A percentile compares a stretch with the other conserved stretches of the same genome.
phyloP scores from a whole-genome alignment of 1,140 invertebrate genomes.

The Drosophila cardini region DNA sequence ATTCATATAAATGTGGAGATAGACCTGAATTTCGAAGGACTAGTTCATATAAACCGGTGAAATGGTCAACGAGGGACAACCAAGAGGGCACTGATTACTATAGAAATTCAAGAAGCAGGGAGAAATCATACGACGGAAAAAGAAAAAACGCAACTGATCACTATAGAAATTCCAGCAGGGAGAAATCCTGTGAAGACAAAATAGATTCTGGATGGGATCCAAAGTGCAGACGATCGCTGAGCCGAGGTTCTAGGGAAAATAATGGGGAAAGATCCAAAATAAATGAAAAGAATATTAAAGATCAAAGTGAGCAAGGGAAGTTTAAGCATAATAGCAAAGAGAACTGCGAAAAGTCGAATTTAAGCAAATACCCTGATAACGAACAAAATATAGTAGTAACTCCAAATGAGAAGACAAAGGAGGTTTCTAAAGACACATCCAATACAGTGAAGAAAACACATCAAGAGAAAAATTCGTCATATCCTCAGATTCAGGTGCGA shows the following conservation, averaged over 20 bases:
- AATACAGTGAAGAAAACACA: background rate
- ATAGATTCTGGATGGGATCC: background rate
- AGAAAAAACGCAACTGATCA: background rate
- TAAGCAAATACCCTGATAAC: background rate
- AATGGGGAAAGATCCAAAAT: background rate
- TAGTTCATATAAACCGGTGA: background rate
- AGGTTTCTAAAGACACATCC: background rate
- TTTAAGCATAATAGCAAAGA: background rate
- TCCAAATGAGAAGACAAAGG: background rate
- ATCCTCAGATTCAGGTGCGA: conserved; percentile 64
- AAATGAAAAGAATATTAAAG: background rate
- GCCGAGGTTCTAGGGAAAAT: background rate
- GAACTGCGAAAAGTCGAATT: background rate
- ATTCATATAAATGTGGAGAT: conserved; percentile 5
- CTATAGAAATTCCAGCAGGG: background rate
- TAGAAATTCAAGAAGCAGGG: conserved; percentile 11
- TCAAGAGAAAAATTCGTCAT: background rate
- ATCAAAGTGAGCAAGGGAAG: background rate
- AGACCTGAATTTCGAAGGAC: background rate
- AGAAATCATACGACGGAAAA: background rate
- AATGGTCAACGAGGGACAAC: background rate
- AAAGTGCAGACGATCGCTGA: background rate
- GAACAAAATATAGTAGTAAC: background rate
- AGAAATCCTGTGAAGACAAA: background rate
- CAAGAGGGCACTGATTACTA: conserved; percentile 16